These are phyloP conservation scores for Syrmaticus mikado DNA, from an alignment of 2,113 vertebrate species.

Conservation along the genomic window DNA sequence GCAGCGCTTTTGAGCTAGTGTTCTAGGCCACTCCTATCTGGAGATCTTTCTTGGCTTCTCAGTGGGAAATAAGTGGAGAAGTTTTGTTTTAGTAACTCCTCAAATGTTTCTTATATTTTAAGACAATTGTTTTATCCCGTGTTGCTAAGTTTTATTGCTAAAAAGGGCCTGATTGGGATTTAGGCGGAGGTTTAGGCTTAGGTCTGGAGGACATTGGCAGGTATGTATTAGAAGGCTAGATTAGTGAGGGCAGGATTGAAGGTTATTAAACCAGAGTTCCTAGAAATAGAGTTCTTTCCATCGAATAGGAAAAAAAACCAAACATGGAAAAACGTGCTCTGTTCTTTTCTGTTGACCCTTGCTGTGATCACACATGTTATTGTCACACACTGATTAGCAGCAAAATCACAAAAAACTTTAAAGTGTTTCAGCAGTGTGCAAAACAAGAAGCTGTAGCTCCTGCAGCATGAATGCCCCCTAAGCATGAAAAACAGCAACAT, in stretches of 20 bases:
- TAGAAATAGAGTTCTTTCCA: not conserved
- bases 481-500: not conserved
- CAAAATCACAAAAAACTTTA: not conserved
- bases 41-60: not conserved
- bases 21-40: not conserved
- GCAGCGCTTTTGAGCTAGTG: not conserved
- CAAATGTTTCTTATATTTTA: not conserved
- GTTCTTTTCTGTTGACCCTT: constrained; percentile 9
- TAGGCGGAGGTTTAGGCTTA: not conserved
- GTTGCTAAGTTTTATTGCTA: not conserved
- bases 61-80: not conserved
- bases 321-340: not conserved
- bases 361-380: constrained; percentile 9
- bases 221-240: not conserved
- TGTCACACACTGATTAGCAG: constrained; percentile 23
- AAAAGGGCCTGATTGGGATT: not conserved
- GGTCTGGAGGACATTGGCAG: not conserved
- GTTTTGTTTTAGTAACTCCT: not conserved
- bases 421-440: constrained; percentile 1
- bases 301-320: not conserved
- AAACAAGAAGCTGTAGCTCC: constrained; percentile 28
- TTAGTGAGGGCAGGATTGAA: not conserved
- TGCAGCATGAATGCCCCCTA: not conserved
- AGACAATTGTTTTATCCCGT: not conserved
- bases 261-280: not conserved